A percentile compares a stretch with the other conserved stretches of the same genome.
Conservation (phyloP, 2,113 vertebrate genomes). For the Acrocephalus arundinaceus region DNA sequence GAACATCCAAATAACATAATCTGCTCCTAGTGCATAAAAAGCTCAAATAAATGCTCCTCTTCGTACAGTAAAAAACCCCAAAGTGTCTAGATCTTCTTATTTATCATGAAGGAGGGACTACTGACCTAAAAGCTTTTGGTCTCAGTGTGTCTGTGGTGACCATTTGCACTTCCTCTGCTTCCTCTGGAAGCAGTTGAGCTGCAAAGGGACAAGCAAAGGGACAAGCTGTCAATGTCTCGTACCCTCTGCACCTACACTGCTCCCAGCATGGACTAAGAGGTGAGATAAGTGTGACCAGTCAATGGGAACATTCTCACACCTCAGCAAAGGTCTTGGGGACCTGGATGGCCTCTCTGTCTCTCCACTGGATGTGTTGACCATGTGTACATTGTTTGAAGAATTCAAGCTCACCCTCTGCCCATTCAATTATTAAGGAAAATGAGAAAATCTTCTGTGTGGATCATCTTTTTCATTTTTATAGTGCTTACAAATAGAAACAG, state of each 20-base stretch:
- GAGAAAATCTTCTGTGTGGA: neutral
- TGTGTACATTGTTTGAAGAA: neutral
- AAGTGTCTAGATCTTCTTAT: neutral
- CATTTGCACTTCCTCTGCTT: neutral
- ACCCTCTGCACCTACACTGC: neutral
- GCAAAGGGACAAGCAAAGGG: neutral
- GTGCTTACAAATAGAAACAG: neutral
- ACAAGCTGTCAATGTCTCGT: neutral
- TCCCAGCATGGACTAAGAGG: neutral
- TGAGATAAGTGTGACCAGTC: neutral
- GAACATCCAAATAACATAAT: neutral
- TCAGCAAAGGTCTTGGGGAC: neutral
- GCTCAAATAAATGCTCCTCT: neutral
- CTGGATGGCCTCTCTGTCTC: neutral
- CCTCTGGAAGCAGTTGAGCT: neutral
- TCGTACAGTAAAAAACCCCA: neutral
- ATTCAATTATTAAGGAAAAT: neutral
- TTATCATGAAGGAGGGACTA: neutral
- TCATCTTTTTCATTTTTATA: neutral
- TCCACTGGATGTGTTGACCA: neutral
- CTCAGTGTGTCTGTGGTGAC: neutral
- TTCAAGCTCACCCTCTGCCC: neutral
- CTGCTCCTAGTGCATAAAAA: neutral
- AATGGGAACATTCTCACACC: neutral
- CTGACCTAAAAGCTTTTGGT: neutral